These are phyloP conservation scores for Diglossa cyanea DNA, from an alignment of 2,797 vertebrate species.

Conservation along the genomic window DNA sequence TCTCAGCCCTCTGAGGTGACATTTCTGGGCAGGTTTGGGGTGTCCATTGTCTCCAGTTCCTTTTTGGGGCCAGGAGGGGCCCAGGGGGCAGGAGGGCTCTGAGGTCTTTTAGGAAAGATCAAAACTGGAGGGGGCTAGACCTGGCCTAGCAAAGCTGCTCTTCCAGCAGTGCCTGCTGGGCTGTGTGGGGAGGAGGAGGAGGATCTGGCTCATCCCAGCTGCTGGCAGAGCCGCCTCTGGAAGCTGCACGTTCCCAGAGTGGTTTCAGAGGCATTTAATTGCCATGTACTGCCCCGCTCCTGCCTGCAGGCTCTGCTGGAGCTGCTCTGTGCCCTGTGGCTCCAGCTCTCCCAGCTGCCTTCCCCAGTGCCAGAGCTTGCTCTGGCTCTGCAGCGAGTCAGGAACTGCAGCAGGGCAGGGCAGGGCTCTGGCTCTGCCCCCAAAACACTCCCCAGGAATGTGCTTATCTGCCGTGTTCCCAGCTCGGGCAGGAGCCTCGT, in stretches of 20 bases:
- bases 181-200: not conserved
- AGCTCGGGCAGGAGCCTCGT: not conserved
- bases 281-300: not conserved
- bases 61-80: not conserved
- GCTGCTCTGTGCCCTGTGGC: not conserved
- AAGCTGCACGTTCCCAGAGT: not conserved
- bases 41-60: too few relatives aligned
- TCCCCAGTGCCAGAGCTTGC: not conserved
- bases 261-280: not conserved
- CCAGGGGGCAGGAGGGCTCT: not conserved
- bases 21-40: accelerated
- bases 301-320: not conserved
- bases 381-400: not conserved
- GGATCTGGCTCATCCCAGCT: not conserved
- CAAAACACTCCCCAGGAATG: not conserved
- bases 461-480: not conserved
- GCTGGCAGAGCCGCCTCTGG: not conserved
- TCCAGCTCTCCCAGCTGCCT: not conserved
- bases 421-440: not conserved
- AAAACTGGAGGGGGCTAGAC: not conserved
- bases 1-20: not conserved
- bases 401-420: not conserved
- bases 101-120: not conserved
- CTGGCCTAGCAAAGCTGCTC: not conserved
- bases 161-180: not conserved